phyloP scores from a whole-genome alignment of 2,797 vertebrate species.

The Platyrinchus mystaceus region DNA sequence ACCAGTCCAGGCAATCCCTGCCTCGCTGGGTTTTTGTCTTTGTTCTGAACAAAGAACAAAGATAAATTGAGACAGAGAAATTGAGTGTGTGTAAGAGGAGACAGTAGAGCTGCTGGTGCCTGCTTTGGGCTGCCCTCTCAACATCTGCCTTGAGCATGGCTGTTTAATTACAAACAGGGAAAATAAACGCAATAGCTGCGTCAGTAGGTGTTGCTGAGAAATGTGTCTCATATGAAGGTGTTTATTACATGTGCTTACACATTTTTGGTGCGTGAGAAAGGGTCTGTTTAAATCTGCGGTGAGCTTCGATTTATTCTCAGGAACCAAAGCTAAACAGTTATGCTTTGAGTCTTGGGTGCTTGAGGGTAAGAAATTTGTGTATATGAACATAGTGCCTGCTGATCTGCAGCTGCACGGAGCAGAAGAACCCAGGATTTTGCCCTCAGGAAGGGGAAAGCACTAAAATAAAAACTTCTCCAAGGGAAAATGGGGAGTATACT shows the following conservation, averaged over 20 bases:
- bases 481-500: not conserved
- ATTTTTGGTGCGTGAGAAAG: not conserved
- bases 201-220: not conserved
- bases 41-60: not conserved
- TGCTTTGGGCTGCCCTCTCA: not conserved
- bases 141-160: not conserved
- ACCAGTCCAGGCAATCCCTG: not conserved
- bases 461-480: not conserved
- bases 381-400: not conserved
- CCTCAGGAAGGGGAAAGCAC: not conserved
- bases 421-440: not conserved
- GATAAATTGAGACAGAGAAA: not conserved
- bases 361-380: not conserved
- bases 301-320: not conserved
- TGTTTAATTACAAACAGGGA: not conserved
- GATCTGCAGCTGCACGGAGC: not conserved
- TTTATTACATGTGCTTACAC: not conserved
- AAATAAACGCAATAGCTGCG: not conserved
- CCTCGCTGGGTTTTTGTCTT: not conserved
- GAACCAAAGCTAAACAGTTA: not conserved
- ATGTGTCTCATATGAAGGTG: not conserved
- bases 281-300: not conserved
- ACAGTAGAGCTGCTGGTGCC: not conserved
- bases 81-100: not conserved
- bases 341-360: not conserved